phyloP scores from a whole-genome alignment of 2,888 invertebrate genomes.

The Sphaeridia pumilis region DNA sequence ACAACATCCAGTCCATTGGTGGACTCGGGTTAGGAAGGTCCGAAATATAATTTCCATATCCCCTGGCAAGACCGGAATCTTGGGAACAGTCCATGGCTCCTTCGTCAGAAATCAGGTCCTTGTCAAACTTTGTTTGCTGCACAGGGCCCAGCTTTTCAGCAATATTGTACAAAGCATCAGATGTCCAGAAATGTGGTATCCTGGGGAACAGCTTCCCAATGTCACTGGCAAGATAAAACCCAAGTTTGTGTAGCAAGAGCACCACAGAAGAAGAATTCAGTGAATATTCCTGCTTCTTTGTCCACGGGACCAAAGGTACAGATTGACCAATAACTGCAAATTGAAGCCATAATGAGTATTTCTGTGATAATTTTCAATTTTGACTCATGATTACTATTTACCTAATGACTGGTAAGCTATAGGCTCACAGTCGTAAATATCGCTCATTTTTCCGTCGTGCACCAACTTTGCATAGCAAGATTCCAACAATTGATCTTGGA shows the following conservation, averaged over 20 bases:
- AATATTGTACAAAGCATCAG: conserved; percentile 52
- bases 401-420: conserved; percentile 55
- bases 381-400: too few relatives aligned
- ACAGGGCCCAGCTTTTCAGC: conserved; percentile 56
- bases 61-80: too few relatives aligned
- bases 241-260: conserved; percentile 57
- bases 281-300: conserved; percentile 52
- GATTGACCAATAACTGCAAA: conserved; percentile 54
- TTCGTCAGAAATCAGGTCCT: neutral
- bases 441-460: conserved; percentile 41
- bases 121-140: conserved; percentile 21
- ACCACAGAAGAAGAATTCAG: conserved; percentile 58
- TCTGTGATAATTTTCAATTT: too few relatives aligned
- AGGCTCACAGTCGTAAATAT: conserved; percentile 45
- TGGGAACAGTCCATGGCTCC: too few relatives aligned
- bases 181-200: conserved; percentile 63
- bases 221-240: conserved; percentile 60
- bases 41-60: neutral
- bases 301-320: conserved; percentile 65
- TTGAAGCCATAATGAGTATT: conserved; percentile 14
- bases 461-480: conserved; percentile 56
- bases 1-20: conserved; percentile 8
- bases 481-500: conserved; percentile 58
- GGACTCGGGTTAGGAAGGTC: neutral
- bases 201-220: conserved; percentile 61